Conservation (phyloP, 1,140 invertebrate genomes). For the Caenorhabditis briggsae region DNA sequence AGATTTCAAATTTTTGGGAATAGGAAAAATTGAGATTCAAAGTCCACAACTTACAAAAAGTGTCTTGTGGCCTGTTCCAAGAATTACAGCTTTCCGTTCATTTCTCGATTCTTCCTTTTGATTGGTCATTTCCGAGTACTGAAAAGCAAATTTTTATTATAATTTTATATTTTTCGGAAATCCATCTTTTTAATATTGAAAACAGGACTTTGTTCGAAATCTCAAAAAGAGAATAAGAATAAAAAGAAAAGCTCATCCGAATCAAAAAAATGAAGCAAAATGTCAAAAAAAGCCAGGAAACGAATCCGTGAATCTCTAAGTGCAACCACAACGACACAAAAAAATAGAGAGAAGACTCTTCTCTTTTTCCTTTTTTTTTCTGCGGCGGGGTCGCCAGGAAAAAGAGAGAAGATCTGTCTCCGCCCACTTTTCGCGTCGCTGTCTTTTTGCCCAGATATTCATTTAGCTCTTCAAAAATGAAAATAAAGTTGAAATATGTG, state of each 20-base stretch:
- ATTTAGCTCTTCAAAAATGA: neutral
- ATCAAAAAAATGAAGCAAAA: neutral
- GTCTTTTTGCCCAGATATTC: neutral
- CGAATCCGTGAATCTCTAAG: slow-evolving; percentile 21
- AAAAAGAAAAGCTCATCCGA: neutral
- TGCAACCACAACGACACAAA: slow-evolving; percentile 40
- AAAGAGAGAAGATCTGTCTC: slow-evolving; percentile 15
- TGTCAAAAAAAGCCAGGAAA: neutral
- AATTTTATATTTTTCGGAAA: neutral
- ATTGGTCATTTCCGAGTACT: slow-evolving; percentile 28
- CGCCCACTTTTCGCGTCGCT: slow-evolving; percentile 22
- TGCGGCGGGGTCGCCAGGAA: slow-evolving; percentile 47
- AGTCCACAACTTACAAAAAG: slow-evolving; percentile 4
- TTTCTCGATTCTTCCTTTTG: slow-evolving; percentile 17
- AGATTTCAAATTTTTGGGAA: too few species aligned
- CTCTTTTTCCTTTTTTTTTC: neutral
- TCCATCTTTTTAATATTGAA: too few species aligned
- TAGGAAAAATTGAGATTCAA: neutral
- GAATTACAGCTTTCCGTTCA: slow-evolving; percentile 17
- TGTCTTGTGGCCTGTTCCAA: slow-evolving; percentile 13
- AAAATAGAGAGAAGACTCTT: slow-evolving; percentile 2
- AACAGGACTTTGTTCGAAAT: too few species aligned
- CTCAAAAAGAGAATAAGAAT: neutral
- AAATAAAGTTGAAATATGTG: too few species aligned
- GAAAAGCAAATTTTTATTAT: neutral